A percentile compares a stretch with the other conserved stretches of the same genome.
Conservation (phyloP, 2,113 vertebrate genomes). For the Pao palembangensis region DNA sequence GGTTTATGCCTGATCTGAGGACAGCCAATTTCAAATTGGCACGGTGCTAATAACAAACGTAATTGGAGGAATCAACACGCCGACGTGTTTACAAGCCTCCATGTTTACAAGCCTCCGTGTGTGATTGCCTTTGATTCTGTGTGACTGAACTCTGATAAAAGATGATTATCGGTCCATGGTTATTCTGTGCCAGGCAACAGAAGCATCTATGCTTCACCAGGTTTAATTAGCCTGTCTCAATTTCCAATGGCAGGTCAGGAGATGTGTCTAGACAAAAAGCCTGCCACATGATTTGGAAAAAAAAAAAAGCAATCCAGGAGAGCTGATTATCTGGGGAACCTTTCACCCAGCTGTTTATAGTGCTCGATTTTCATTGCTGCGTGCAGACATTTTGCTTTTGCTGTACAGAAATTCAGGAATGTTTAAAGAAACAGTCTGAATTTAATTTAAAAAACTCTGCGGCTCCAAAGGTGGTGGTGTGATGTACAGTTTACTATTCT, state of each 20-base stretch:
- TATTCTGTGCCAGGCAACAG: constrained; percentile 14
- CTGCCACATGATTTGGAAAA: constrained; percentile 11
- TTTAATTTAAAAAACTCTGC: too few species aligned
- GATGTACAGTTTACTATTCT: too few species aligned
- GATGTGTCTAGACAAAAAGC: constrained; percentile 27
- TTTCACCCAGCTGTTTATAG: constrained; percentile 6
- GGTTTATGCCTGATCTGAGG: constrained; percentile 20
- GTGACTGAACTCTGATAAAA: constrained; percentile 35
- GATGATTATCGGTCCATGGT: constrained; percentile 33
- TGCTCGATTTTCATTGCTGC: background rate
- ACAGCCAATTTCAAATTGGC: constrained; percentile 25
- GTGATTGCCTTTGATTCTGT: constrained; percentile 42
- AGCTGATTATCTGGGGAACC: constrained; percentile 15
- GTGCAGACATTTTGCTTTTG: too few species aligned
- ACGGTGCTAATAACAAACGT: constrained; percentile 16
- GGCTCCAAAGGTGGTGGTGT: too few species aligned
- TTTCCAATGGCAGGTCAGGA: constrained; percentile 18
- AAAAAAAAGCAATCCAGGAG: constrained; percentile 8
- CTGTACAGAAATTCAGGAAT: too few species aligned
- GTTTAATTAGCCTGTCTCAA: constrained; percentile 24
- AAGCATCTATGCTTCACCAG: constrained; percentile 14
- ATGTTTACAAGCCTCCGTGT: constrained; percentile 19
- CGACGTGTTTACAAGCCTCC: background rate
- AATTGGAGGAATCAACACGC: constrained; percentile 15
- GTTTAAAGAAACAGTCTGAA: too few species aligned